Evolutionary conservation across 1,140 invertebrate species (phyloP).

Genomic region (Sitophilus oryzae): DNA sequence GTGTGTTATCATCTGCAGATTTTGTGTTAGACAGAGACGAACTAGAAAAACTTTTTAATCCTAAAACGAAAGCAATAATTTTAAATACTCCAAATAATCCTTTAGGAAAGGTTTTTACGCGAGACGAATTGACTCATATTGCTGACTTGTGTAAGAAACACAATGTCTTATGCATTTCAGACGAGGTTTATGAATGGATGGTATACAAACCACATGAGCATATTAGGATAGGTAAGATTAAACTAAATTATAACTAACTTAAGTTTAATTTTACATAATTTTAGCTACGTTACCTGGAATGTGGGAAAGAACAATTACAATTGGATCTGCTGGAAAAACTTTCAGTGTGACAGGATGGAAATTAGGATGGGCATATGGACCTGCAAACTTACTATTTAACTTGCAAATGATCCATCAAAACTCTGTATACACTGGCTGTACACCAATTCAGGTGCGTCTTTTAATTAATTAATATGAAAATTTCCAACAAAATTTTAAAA

Average conservation of each 20-base stretch:
- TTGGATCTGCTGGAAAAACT: constrained; percentile 96
- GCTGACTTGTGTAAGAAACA: constrained; percentile 87
- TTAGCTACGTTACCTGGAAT: constrained; percentile 89
- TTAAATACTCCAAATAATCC: constrained; percentile 97
- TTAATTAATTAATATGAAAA: constrained; percentile 1
- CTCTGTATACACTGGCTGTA: constrained; percentile 83
- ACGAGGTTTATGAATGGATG: constrained; percentile 99
- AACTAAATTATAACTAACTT: not conserved
- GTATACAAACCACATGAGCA: constrained; percentile 83
- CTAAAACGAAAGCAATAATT: constrained; percentile 91
- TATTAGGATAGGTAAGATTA: constrained; percentile 41
- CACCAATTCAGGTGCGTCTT: constrained; percentile 65
- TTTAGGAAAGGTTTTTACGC: constrained; percentile 81
- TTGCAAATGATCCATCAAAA: constrained; percentile 90
- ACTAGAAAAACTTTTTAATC: constrained; percentile 75
- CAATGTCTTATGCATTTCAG: constrained; percentile 85
- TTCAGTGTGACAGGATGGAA: constrained; percentile 98
- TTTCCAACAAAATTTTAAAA: no score
- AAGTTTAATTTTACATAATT: constrained; percentile 19
- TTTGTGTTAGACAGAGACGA: constrained; percentile 85
- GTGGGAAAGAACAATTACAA: constrained; percentile 96
- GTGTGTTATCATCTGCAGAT: constrained; percentile 61
- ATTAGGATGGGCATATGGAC: constrained; percentile 94
- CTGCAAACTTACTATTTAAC: constrained; percentile 70
- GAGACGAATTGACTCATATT: constrained; percentile 68